These are phyloP conservation scores for Esox lucius DNA, from an alignment of 2,797 vertebrate species.

Conservation along the genomic window DNA sequence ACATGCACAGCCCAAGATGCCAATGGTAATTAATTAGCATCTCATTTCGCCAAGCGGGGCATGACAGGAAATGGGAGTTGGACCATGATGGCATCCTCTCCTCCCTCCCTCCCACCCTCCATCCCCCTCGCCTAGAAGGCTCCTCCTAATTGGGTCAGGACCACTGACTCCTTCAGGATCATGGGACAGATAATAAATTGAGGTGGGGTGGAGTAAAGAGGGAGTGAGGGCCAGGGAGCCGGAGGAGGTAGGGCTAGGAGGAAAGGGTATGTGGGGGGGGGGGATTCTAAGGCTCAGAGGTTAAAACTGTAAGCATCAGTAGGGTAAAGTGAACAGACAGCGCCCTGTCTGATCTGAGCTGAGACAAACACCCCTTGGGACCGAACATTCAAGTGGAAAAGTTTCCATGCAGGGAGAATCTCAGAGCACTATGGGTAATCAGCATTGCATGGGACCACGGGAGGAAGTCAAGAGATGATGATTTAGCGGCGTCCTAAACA, in stretches of 20 bases:
- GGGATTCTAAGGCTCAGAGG: slow-evolving; percentile 37
- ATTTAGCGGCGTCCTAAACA: not conserved
- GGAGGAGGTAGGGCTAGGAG: slow-evolving; percentile 48
- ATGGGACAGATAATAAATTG: slow-evolving; percentile 84
- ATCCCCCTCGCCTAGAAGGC: slow-evolving; percentile 68
- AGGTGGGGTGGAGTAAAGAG: slow-evolving; percentile 69
- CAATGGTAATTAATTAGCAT: slow-evolving; percentile 92
- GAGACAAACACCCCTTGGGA: not conserved
- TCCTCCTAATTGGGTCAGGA: slow-evolving; percentile 85
- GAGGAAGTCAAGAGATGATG: not conserved
- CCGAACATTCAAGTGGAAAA: not conserved
- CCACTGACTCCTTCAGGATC: slow-evolving; percentile 75
- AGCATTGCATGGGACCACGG: not conserved
- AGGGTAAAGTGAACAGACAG: slow-evolving; percentile 33
- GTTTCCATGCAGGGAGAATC: slow-evolving; percentile 1
- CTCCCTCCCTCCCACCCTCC: slow-evolving; percentile 17
- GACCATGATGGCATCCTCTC: slow-evolving; percentile 80
- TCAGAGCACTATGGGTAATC: not conserved
- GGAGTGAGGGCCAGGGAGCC: slow-evolving; percentile 66
- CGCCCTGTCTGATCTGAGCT: slow-evolving; percentile 26
- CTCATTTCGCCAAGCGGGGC: slow-evolving; percentile 78
- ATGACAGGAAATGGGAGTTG: slow-evolving; percentile 83
- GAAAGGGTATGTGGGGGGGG: not conserved
- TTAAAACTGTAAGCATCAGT: slow-evolving; percentile 42
- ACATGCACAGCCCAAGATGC: slow-evolving; percentile 83